Conservation (phyloP, 2,113 vertebrate species). For the Egretta garzetta region DNA sequence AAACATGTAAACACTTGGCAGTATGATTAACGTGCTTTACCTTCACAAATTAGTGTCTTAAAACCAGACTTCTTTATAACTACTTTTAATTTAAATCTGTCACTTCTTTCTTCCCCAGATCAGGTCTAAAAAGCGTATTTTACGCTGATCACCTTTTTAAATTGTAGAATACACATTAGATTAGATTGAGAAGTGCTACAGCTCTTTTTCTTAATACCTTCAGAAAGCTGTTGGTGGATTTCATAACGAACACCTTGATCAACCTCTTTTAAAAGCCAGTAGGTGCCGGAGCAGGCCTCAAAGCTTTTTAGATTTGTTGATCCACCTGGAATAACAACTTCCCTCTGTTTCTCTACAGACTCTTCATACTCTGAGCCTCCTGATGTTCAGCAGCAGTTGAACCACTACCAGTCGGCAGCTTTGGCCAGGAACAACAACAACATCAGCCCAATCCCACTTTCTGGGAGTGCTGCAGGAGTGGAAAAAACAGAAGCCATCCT, state of each 20-base stretch:
- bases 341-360: slow-evolving; percentile 74
- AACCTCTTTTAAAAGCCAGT: neutral
- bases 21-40: neutral
- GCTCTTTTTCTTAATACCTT: neutral
- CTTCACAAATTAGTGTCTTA: neutral
- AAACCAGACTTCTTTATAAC: slow-evolving; percentile 18
- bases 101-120: neutral
- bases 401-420: slow-evolving; percentile 91
- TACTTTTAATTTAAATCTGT: slow-evolving; percentile 38
- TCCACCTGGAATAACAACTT: neutral
- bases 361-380: slow-evolving; percentile 89
- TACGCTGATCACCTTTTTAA: neutral
- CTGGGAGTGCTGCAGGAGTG: slow-evolving; percentile 58
- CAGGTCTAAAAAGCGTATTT: neutral
- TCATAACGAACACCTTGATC: neutral
- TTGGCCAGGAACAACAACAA: slow-evolving; percentile 86
- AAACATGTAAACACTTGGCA: neutral
- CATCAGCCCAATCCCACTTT: slow-evolving; percentile 78
- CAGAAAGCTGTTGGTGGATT: neutral
- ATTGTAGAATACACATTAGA: neutral
- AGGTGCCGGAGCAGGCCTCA: neutral
- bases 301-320: neutral
- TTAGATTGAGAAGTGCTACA: neutral
- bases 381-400: slow-evolving; percentile 94
- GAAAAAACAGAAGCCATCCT: slow-evolving; percentile 84